A percentile compares a stretch with the other conserved stretches of the same genome.
These are phyloP conservation scores for Teinopalpus imperialis DNA, from an alignment of 2,888 invertebrate species.

Conservation along the genomic window DNA sequence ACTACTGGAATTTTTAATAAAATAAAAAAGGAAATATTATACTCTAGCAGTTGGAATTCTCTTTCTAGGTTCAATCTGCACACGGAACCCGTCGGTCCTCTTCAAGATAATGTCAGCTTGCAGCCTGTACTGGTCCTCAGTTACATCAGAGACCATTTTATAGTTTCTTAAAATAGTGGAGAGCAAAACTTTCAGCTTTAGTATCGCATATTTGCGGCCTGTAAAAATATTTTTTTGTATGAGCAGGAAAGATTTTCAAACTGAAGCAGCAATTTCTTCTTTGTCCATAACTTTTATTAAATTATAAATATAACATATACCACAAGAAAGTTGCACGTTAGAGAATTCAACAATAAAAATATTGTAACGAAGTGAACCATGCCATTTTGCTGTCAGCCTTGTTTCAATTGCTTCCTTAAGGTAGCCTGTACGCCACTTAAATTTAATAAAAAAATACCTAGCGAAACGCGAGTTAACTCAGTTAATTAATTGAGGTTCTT, in stretches of 20 bases:
- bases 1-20: neutral
- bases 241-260: neutral
- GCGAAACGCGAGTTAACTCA: no score
- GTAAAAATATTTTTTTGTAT: slow-evolving; percentile 28
- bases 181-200: slow-evolving; percentile 88
- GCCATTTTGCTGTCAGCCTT: no score
- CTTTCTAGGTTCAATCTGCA: slow-evolving; percentile 85
- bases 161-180: slow-evolving; percentile 87
- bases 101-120: slow-evolving; percentile 89
- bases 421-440: no score
- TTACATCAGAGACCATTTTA: slow-evolving; percentile 82
- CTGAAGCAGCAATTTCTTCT: no score
- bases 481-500: no score
- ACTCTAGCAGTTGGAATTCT: slow-evolving; percentile 42
- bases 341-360: no score
- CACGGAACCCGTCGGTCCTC: slow-evolving; percentile 86
- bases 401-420: no score
- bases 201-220: slow-evolving; percentile 90
- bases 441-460: no score
- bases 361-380: no score
- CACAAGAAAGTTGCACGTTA: no score
- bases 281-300: no score
- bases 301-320: no score
- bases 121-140: slow-evolving; percentile 85
- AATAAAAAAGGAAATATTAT: neutral